These are phyloP conservation scores for Lanistes nyassanus DNA, from an alignment of 1,140 invertebrate species.

Conservation along the genomic window DNA sequence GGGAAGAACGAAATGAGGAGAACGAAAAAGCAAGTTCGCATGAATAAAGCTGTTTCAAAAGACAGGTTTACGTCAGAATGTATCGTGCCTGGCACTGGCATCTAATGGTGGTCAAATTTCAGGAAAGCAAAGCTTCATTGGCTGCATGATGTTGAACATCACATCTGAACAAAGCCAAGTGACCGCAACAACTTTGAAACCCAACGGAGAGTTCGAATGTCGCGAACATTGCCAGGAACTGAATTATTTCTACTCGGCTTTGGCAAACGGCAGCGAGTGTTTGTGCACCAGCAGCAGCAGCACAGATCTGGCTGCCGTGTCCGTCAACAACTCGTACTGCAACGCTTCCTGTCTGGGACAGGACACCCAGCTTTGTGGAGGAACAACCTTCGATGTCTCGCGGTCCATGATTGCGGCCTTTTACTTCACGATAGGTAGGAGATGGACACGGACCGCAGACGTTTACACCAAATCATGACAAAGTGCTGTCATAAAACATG, in stretches of 20 bases:
- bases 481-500: neutral
- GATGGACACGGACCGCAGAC: neutral
- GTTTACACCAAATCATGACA: neutral
- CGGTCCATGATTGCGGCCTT: too few species aligned
- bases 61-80: neutral
- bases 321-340: too few species aligned
- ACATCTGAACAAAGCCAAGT: too few species aligned
- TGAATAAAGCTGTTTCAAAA: neutral
- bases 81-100: neutral
- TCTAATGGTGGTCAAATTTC: neutral
- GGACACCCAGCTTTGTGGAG: too few species aligned
- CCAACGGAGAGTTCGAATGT: slow-evolving; percentile 6
- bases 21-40: neutral
- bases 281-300: slow-evolving; percentile 5
- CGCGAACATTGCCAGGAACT: neutral
- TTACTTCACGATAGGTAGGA: too few species aligned
- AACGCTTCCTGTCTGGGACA: too few species aligned
- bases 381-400: too few species aligned
- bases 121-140: slow-evolving; percentile 8
- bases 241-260: neutral
- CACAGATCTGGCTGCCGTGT: too few species aligned
- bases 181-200: neutral
- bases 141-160: neutral
- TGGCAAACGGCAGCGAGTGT: neutral
- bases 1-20: neutral